Conservation (phyloP, 1,140 invertebrate genomes). For the Drosophila sturtevanti region DNA sequence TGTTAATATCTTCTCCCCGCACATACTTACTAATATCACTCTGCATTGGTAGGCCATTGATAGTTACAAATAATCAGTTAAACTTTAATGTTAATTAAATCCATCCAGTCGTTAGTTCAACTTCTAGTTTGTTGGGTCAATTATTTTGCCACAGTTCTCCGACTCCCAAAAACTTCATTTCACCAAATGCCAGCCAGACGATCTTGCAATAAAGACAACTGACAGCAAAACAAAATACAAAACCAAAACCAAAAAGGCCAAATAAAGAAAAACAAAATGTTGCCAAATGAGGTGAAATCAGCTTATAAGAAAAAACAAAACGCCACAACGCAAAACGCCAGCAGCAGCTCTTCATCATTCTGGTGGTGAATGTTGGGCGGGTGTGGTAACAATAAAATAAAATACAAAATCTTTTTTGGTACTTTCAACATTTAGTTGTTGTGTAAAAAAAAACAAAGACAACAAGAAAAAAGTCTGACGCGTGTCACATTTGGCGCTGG, state of each 20-base stretch:
- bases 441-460: constrained; percentile 18
- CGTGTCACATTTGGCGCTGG: constrained; percentile 72
- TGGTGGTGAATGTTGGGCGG: constrained; percentile 46
- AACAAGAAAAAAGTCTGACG: constrained; percentile 57
- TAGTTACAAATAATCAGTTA: no score
- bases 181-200: neutral
- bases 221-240: neutral
- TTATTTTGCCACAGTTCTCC: neutral
- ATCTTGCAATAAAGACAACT: neutral
- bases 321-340: constrained; percentile 16
- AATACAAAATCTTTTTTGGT: constrained; percentile 29
- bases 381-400: constrained; percentile 67
- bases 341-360: constrained; percentile 41
- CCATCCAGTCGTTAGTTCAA: no score
- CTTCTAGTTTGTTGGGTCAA: no score
- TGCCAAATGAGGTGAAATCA: constrained; percentile 21
- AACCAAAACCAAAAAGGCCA: constrained; percentile 19
- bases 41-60: constrained; percentile 7
- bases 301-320: constrained; percentile 18
- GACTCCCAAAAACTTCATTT: constrained; percentile 2
- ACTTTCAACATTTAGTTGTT: constrained; percentile 28
- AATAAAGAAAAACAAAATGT: constrained; percentile 1
- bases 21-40: no score
- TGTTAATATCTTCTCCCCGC: constrained; percentile 55
- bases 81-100: no score